A percentile compares a stretch with the other conserved stretches of the same genome.
phyloP scores from a whole-genome alignment of 1,140 invertebrate species.

The Ips nitidus region DNA sequence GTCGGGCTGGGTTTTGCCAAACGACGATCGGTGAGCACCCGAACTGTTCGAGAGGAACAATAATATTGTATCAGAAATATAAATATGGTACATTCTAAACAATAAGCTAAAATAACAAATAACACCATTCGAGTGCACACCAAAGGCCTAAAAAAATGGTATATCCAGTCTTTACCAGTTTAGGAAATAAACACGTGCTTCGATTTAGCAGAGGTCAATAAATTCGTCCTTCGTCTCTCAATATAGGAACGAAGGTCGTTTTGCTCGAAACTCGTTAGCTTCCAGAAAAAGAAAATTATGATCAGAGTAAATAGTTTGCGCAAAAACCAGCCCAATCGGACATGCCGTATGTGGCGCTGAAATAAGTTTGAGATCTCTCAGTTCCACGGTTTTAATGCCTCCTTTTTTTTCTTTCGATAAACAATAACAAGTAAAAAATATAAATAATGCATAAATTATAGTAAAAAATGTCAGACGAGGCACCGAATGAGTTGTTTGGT shows the following conservation, averaged over 20 bases:
- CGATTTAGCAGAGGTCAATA: no score
- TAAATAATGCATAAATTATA: conserved; percentile 43
- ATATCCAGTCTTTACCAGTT: background rate
- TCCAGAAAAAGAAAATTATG: no score
- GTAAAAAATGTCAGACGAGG: conserved; percentile 36
- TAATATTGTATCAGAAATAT: conserved; percentile 48
- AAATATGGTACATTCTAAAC: conserved; percentile 47
- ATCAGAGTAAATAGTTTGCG: background rate
- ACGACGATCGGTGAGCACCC: conserved; percentile 9
- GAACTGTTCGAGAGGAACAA: conserved; percentile 45
- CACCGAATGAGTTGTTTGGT: conserved; percentile 22
- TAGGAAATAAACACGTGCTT: background rate
- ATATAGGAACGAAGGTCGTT: background rate
- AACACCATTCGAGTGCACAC: conserved; percentile 46
- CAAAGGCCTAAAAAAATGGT: conserved; percentile 16
- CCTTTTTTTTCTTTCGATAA: conserved; percentile 35
- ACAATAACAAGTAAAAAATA: conserved; percentile 43
- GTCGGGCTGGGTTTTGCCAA: conserved; percentile 19
- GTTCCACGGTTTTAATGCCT: conserved; percentile 43
- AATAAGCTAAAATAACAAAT: conserved; percentile 46
- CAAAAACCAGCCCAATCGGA: conserved; percentile 17
- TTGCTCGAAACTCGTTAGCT: background rate
- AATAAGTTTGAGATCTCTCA: conserved; percentile 50
- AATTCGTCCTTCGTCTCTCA: no score
- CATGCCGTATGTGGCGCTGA: conserved; percentile 13